Evolutionary conservation across 2,888 invertebrate species (phyloP).

Genomic region (Tipula vernalis): DNA sequence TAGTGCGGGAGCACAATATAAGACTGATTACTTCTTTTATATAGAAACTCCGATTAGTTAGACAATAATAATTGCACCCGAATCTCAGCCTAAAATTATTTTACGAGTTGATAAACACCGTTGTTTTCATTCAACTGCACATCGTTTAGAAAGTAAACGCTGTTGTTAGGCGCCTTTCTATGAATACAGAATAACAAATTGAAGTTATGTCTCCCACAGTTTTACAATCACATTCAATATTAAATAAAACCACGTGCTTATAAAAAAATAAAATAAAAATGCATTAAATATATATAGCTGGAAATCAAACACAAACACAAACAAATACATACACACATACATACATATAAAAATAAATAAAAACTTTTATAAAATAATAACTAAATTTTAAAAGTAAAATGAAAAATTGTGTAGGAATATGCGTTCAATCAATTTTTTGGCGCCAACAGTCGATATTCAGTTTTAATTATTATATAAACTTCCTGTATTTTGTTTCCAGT

Average conservation of each 20-base stretch:
- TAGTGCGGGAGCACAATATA: no score
- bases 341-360: neutral
- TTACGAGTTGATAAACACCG: no score
- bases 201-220: neutral
- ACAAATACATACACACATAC: neutral
- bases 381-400: neutral
- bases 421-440: conserved; percentile 9
- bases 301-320: no score
- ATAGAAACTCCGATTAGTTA: no score
- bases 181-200: neutral
- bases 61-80: no score
- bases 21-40: no score
- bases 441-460: conserved; percentile 9
- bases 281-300: neutral
- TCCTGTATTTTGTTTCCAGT: neutral
- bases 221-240: neutral
- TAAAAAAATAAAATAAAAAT: no score
- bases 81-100: no score
- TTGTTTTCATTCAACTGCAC: no score
- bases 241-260: conserved; percentile 1
- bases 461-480: conserved; percentile 11
- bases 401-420: neutral
- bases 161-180: neutral
- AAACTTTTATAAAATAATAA: neutral
- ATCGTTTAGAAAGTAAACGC: neutral